Evolutionary conservation across 1,140 invertebrate species (phyloP), one percentile per base, ranked within the genome.

Genomic region (Drosophila sp.): DNA sequence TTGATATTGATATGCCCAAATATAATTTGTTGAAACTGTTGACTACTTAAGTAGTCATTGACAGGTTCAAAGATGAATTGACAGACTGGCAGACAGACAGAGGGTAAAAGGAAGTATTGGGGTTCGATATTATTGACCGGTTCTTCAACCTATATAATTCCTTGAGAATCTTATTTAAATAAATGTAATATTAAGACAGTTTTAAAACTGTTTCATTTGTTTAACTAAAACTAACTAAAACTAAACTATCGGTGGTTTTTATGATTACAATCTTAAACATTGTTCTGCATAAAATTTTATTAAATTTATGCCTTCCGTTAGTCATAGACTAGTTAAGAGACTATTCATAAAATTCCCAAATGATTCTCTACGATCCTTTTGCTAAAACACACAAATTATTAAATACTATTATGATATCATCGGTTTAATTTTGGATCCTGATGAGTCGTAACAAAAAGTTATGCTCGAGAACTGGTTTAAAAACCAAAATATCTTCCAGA

Each of bases 1-100:
- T 17, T 71, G 73, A 77, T 57, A 76, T 77, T 47, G 57, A 77
- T 71, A 77, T 58, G 60, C 38, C 33, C 35, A 30, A 29, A 38
- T 6, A 25, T 44, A 70, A 77, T 77, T 65, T 61, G 60, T 66
- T 63, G 62, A 65, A 68, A 67, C 32, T 70, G 55, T 66, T 85
- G 74, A 70, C 81, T 74, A 78, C 81, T 75, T 85, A 74, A 84
- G 81, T 72, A 79, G 75, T 82, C 79, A 74, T 77, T 80, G 81
- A 70, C 72, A 66, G 60, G 64, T 68, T 69, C 70, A 54, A 35
- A 17, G 3, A 17, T 47, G 41, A 64, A 25, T n/a, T 30, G 35
- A 44, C 50, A 56, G 41, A 60, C 27, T 38, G 5, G 32, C 5
- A 17, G 7, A 11, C 35, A 54, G 4, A 29, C 4, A n/a, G 7